Evolutionary conservation across 1,140 invertebrate species (phyloP), one percentile per base, ranked within the genome.

Genomic region (Drosophila erecta): DNA sequence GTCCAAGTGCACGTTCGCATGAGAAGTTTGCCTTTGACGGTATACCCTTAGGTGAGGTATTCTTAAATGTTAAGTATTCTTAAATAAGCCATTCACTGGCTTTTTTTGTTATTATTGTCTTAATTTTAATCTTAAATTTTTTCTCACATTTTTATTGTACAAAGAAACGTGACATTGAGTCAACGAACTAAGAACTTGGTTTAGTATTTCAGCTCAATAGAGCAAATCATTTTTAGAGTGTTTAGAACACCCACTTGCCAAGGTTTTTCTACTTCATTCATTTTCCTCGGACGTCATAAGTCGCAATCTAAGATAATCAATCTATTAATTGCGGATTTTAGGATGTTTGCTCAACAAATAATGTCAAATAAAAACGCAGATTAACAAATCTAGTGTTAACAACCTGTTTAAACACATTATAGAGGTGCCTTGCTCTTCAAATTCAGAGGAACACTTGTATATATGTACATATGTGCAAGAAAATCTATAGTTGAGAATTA

Each of bases 1-100:
- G 84, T 54, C 76, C 66, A 73, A 89, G 49, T 66, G 83, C 83
- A 87, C 83, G 83, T 87, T 86, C 54, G 35, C 60, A 38, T 20
- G 14, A 14, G 15, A 35, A 22, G 47, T 38, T 38, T 3, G 12
- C 6, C 15, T 22, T n/a, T 53, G 1, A 12, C 14, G 30, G 12
- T 27, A 22, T 4, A 47, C 24, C 6, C 33, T 38, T 12, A 1
- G 15, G 20, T 12, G 0, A 10, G 24, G 15, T 14, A n/a, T 14
- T 51, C 7, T 3, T 15, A n/a, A 33, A 12, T 50, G n/a, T n/a
- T n/a, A n/a, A n/a, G n/a, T n/a, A n/a, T n/a, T n/a, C n/a, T n/a
- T n/a, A n/a, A n/a, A n/a, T n/a, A n/a, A n/a, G n/a, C n/a, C n/a
- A n/a, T n/a, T n/a, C n/a, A n/a, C n/a, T n/a, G n/a, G n/a, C n/a